These are phyloP conservation scores for Botia kubotai DNA, from an alignment of 2,797 vertebrate genomes.

Conservation along the genomic window DNA sequence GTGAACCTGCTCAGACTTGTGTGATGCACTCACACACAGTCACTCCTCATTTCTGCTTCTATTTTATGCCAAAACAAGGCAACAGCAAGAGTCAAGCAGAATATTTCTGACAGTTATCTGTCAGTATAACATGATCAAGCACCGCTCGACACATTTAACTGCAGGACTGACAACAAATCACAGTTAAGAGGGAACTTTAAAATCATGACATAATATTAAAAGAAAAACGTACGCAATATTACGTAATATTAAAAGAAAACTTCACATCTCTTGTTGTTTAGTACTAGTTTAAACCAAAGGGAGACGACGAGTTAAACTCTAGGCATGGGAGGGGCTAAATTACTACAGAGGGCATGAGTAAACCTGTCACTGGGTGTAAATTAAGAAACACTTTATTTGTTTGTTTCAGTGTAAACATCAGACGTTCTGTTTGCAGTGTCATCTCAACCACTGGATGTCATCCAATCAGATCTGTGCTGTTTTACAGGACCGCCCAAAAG, in stretches of 20 bases:
- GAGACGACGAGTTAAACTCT: conserved; percentile 13
- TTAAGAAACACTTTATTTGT: not conserved
- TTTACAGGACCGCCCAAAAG: conserved; percentile 69
- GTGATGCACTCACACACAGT: conserved; percentile 77
- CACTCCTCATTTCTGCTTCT: conserved; percentile 82
- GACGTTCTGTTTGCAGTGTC: conserved; percentile 76
- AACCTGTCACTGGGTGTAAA: conserved; percentile 4
- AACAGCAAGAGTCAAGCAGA: conserved; percentile 74
- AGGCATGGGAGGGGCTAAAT: conserved; percentile 9
- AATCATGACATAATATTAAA: not conserved
- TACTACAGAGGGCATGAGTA: conserved; percentile 6
- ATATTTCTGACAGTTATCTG: conserved; percentile 60
- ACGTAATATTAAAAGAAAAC: no score
- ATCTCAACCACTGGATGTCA: conserved; percentile 81
- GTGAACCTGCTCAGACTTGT: conserved; percentile 76
- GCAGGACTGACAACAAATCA: not conserved
- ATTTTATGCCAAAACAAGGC: conserved; percentile 77
- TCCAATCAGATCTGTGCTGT: conserved; percentile 73
- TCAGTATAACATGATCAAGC: not conserved
- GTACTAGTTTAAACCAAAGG: conserved; percentile 3
- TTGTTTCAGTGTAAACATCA: conserved; percentile 23
- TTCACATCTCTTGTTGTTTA: not conserved
- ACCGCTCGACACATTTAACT: not conserved
- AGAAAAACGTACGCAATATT: not conserved
- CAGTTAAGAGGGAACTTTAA: not conserved